A percentile compares a stretch with the other conserved stretches of the same genome.
These are phyloP conservation scores for Agriopis leucophaearia DNA, from an alignment of 2,888 invertebrate species.

Conservation along the genomic window DNA sequence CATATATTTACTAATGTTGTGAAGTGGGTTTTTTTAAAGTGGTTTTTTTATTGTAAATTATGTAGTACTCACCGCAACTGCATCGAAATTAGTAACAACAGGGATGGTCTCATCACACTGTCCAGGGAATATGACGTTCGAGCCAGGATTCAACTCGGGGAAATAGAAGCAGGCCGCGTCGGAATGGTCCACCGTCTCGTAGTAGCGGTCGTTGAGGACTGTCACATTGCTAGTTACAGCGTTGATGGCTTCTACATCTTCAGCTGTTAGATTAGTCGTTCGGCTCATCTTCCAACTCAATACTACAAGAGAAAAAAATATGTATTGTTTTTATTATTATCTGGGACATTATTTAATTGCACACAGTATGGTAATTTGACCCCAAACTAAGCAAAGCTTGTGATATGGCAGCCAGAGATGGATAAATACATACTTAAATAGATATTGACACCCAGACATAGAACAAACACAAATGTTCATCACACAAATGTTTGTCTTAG, in stretches of 20 bases:
- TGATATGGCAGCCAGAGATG: too few relatives aligned
- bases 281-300: conserved; percentile 71
- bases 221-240: conserved; percentile 40
- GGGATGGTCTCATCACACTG: conserved; percentile 67
- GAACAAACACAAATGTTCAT: too few relatives aligned
- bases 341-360: too few relatives aligned
- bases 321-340: too few relatives aligned
- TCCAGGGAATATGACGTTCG: conserved; percentile 53
- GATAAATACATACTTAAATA: too few relatives aligned
- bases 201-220: conserved; percentile 56
- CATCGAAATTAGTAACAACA: conserved; percentile 56
- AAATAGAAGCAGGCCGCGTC: conserved; percentile 60
- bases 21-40: neutral
- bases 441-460: too few relatives aligned
- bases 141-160: conserved; percentile 45
- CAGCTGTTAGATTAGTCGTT: conserved; percentile 38
- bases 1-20: neutral
- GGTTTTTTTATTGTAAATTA: neutral
- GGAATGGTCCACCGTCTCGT: conserved; percentile 48
- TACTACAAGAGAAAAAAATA: conserved; percentile 40
- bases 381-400: too few relatives aligned
- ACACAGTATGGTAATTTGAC: too few relatives aligned
- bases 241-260: conserved; percentile 44
- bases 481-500: too few relatives aligned
- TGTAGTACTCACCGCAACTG: conserved; percentile 56